Percentiles rank a stretch among this genome's conserved stretches.
Conservation (phyloP, 2,797 vertebrate genomes). For the Schizopygopsis pylzovi region DNA sequence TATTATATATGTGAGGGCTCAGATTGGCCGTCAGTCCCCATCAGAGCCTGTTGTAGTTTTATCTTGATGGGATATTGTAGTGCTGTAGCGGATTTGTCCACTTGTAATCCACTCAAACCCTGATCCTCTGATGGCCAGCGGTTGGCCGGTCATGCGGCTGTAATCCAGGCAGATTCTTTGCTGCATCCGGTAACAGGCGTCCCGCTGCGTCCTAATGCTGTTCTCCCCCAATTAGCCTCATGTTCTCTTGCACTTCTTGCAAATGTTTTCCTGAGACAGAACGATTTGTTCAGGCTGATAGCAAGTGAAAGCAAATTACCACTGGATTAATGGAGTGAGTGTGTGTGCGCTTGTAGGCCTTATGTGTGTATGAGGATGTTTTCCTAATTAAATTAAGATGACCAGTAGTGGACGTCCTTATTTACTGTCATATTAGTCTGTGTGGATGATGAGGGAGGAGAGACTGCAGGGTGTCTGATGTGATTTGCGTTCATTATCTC, state of each 20-base stretch:
- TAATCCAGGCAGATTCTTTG: conserved; percentile 57
- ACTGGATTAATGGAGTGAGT: conserved; percentile 48
- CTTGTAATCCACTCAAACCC: conserved; percentile 27
- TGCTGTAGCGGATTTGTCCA: conserved; percentile 19
- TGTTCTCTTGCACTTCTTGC: conserved; percentile 50
- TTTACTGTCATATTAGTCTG: conserved; percentile 60
- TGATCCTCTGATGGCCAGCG: conserved; percentile 12
- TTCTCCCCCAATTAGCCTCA: conserved; percentile 52
- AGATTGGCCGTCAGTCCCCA: not conserved
- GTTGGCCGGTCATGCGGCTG: conserved; percentile 58
- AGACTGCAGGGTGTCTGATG: conserved; percentile 60
- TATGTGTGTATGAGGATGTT: conserved; percentile 35
- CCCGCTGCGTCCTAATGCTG: conserved; percentile 43
- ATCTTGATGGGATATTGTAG: conserved; percentile 17
- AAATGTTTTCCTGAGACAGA: conserved; percentile 42
- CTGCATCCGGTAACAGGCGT: conserved; percentile 54
- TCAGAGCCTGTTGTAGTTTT: conserved; percentile 11
- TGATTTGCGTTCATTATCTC: conserved; percentile 64
- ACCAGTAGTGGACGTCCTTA: conserved; percentile 48
- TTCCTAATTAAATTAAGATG: conserved; percentile 55
- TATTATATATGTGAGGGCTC: no score
- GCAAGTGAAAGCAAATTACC: conserved; percentile 46
- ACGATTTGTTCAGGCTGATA: conserved; percentile 50
- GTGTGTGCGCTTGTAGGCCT: conserved; percentile 2
- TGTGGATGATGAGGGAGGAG: conserved; percentile 45